Evolutionary conservation across 2,888 invertebrate genomes (phyloP).

Genomic region (Phaonia tiefii): DNA sequence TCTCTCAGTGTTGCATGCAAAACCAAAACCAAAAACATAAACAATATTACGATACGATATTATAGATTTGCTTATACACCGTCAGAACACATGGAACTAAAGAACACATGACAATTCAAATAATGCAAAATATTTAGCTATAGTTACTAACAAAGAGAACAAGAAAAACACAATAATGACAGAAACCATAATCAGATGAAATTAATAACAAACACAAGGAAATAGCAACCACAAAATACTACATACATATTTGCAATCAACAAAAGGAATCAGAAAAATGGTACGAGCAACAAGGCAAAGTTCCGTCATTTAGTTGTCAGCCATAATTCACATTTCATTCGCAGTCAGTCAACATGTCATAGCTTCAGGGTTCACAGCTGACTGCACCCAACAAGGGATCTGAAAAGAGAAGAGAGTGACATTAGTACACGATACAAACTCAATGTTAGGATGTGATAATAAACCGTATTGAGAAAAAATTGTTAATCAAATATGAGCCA

Average conservation of each 20-base stretch:
- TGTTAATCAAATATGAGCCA: too few relatives aligned
- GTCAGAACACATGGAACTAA: constrained; percentile 16
- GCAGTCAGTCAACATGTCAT: too few relatives aligned
- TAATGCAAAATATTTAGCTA: constrained; percentile 30
- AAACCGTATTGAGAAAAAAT: too few relatives aligned
- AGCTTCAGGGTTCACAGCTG: too few relatives aligned
- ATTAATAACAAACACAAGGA: neutral
- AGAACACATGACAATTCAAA: constrained; percentile 8
- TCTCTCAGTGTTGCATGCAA: constrained; percentile 65
- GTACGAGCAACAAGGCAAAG: too few relatives aligned
- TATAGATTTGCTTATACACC: constrained; percentile 51
- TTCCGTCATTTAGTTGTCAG: too few relatives aligned
- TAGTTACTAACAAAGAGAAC: constrained; percentile 2
- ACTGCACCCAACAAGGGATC: too few relatives aligned
- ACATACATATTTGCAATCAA: neutral
- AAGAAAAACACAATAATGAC: neutral
- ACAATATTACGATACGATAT: constrained; percentile 23
- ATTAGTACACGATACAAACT: too few relatives aligned
- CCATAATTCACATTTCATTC: too few relatives aligned
- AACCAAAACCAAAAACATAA: constrained; percentile 45
- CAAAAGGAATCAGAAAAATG: constrained; percentile 1
- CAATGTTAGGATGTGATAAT: too few relatives aligned
- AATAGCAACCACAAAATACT: neutral
- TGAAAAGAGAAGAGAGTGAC: too few relatives aligned
- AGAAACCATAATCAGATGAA: too few relatives aligned